Base-by-base conservation (phyloP, 2,113 vertebrate species). In the Diphyllodes magnificus region DNA sequence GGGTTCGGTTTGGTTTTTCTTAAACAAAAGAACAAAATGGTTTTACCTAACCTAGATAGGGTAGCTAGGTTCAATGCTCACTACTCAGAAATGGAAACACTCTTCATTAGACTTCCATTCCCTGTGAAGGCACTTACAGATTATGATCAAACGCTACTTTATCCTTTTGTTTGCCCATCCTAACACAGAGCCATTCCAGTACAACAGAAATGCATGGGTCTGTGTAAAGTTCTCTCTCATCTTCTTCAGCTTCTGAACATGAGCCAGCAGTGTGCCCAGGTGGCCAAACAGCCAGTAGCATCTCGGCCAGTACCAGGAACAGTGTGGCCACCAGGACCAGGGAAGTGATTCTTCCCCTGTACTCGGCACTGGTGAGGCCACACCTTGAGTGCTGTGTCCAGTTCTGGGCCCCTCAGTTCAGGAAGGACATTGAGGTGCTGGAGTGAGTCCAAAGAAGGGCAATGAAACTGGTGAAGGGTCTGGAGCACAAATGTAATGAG, bases 361-460 rank as follows among this genome's bases (percentile, higher is more conserved):
- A 50, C 35, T 86, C 1, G 0, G 35, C 31, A 76, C 61, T 66
- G 61, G 10, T 31, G 31, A 59, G 31, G 25, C 16, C 35, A 42
- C 13, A 50, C 20, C 37, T 59, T 0, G 0, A 50, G 25, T 7
- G 3, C 24, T 4, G 8, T 40, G 31, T 42, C 9, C 44, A 59
- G 61, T 35, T 76, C 40, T 50, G 31, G 63, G 53, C 53, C 37
- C 14, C 25, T 22, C 53, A 68, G 14, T 22, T 44, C 53, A 37
- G 17, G 31, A 68, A 76, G 71, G 61, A 57, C 42, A 66, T 4
- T 50, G 42, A 85, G 20, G 30, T 31, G 20, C 35, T 57, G 44
- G 44, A 42, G 11, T 11, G 51, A 76, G 35, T 42, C 50, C 42
- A 75, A 40, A 40, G 42, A 57, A 49, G 13, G 21, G 44, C 22